Conservation (phyloP, 1,140 invertebrate species). For the Zophobas morio region DNA sequence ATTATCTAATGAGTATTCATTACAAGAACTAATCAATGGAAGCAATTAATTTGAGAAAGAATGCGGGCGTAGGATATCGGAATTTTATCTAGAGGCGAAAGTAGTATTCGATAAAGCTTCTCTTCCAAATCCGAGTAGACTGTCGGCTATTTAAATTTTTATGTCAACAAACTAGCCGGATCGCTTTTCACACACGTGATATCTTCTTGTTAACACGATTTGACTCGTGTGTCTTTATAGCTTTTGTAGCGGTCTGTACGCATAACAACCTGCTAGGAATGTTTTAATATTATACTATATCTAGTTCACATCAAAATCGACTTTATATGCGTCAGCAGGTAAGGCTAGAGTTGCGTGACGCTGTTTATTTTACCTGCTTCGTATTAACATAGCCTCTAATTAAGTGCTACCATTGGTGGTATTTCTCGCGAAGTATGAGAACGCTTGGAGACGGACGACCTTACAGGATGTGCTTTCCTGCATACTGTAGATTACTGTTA, state of each 20-base stretch:
- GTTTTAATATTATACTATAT: conserved; percentile 42
- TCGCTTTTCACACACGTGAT: conserved; percentile 34
- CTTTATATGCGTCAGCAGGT: conserved; percentile 4
- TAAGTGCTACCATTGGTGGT: conserved; percentile 1
- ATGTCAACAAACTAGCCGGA: conserved; percentile 42
- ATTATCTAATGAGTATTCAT: conserved; percentile 12
- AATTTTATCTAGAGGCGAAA: conserved; percentile 13
- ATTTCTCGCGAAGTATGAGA: conserved; percentile 7
- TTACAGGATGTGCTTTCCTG: conserved; percentile 29
- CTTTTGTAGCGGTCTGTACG: conserved; percentile 47
- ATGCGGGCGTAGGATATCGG: conserved; percentile 13
- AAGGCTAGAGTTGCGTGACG: not conserved
- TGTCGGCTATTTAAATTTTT: conserved; percentile 35
- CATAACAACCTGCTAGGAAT: conserved; percentile 49
- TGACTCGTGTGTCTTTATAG: conserved; percentile 38
- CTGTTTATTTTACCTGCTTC: conserved; percentile 34
- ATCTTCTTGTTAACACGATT: conserved; percentile 24
- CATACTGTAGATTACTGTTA: conserved; percentile 7
- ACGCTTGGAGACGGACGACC: conserved; percentile 2
- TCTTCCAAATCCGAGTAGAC: not conserved
- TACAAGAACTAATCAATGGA: conserved; percentile 18
- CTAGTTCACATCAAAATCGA: conserved; percentile 28
- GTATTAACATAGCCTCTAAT: conserved; percentile 29
- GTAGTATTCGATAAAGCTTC: conserved; percentile 10
- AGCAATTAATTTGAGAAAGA: conserved; percentile 22